phyloP scores from a whole-genome alignment of 2,113 vertebrate genomes.

The Siniperca chuatsi region DNA sequence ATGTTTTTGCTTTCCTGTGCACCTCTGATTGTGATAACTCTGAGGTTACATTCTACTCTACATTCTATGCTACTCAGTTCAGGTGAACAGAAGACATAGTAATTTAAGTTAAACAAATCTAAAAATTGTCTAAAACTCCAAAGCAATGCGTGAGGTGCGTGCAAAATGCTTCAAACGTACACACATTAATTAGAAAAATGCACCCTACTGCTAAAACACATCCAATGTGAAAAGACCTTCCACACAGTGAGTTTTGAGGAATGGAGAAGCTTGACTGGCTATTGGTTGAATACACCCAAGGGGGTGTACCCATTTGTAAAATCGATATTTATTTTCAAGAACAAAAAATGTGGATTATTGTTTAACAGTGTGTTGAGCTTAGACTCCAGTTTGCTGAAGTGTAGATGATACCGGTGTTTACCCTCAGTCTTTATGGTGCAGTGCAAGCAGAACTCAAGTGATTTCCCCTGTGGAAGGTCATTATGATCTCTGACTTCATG shows the following conservation, averaged over 20 bases:
- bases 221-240: not conserved
- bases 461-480: conserved; percentile 30
- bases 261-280: not conserved
- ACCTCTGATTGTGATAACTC: not conserved
- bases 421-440: conserved; percentile 5
- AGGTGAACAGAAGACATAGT: not conserved
- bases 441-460: conserved; percentile 10
- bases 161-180: not conserved
- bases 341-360: no score
- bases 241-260: not conserved
- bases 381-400: not conserved
- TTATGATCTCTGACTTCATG: conserved; percentile 38
- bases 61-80: not conserved
- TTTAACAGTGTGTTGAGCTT: not conserved
- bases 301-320: not conserved
- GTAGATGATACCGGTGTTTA: not conserved
- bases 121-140: not conserved
- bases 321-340: not conserved
- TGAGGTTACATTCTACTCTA: not conserved
- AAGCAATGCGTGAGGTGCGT: not conserved
- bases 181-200: not conserved
- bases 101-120: conserved; percentile 10
- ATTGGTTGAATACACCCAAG: not conserved
- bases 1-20: not conserved
- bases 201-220: not conserved